A percentile compares a stretch with the other conserved stretches of the same genome.
Conservation (phyloP, 2,888 invertebrate species). For the Ptychoptera albimana region DNA sequence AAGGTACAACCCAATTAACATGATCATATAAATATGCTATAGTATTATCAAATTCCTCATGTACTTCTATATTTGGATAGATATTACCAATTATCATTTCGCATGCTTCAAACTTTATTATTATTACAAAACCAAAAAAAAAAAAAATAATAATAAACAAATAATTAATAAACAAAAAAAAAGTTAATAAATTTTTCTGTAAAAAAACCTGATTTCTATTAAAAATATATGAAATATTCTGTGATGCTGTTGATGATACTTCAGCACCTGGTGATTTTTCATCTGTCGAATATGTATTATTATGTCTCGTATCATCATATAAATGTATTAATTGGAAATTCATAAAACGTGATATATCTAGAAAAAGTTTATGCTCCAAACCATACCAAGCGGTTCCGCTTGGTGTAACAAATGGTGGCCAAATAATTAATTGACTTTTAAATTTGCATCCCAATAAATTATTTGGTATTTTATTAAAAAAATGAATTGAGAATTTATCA, state of each 20-base stretch:
- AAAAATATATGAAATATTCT: no score
- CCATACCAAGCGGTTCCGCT: constrained; percentile 1
- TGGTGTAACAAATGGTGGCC: constrained; percentile 9
- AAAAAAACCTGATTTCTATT: no score
- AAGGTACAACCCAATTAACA: constrained; percentile 3
- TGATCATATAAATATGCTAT: constrained; percentile 1
- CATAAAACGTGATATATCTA: constrained; percentile 7
- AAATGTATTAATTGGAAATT: constrained; percentile 3
- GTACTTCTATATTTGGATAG: constrained; percentile 6
- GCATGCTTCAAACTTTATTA: constrained; percentile 1
- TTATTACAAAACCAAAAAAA: no score
- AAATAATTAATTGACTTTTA: constrained; percentile 5
- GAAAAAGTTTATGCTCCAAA: constrained; percentile 8
- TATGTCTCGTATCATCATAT: neutral
- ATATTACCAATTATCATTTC: constrained; percentile 8
- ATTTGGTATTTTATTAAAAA: constrained; percentile 7
- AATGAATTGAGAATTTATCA: constrained; percentile 3
- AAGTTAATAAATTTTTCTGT: neutral
- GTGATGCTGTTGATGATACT: neutral
- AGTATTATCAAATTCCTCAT: neutral
- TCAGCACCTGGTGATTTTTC: neutral
- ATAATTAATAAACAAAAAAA: neutral
- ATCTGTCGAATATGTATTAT: neutral
- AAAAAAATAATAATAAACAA: neutral
- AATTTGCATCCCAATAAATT: constrained; percentile 5